Conservation (phyloP, 1,140 invertebrate genomes). For the Neodiprion pinetum region DNA sequence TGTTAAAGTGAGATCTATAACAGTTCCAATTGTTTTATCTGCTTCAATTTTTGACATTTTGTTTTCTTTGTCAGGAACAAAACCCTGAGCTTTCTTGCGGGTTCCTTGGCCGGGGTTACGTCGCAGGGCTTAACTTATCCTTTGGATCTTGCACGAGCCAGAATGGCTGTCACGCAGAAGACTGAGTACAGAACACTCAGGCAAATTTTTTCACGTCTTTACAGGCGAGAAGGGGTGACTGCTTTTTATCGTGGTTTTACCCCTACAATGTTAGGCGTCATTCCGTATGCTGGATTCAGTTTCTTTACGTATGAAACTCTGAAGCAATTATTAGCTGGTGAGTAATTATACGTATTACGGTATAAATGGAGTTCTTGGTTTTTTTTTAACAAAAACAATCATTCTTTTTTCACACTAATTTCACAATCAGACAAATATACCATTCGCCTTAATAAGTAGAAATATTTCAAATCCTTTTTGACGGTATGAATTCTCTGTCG, state of each 20-base stretch:
- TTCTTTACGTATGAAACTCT: conserved; percentile 98
- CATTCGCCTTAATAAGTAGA: too few species aligned
- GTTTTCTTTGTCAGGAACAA: background rate
- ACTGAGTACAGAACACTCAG: conserved; percentile 69
- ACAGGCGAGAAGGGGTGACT: conserved; percentile 77
- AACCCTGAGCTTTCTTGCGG: conserved; percentile 77
- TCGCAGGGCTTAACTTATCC: conserved; percentile 95
- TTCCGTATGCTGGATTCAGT: conserved; percentile 96
- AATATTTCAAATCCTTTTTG: background rate
- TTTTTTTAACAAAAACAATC: background rate
- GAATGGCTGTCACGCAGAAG: conserved; percentile 94
- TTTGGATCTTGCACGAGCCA: conserved; percentile 93
- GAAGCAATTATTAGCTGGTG: conserved; percentile 83
- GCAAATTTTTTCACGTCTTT: conserved; percentile 86
- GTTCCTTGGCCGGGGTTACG: conserved; percentile 92
- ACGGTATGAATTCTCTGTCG: too few species aligned
- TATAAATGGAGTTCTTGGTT: background rate
- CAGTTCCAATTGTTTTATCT: background rate
- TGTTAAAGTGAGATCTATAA: too few species aligned
- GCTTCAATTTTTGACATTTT: background rate
- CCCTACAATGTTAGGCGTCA: conserved; percentile 91
- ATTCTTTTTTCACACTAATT: too few species aligned
- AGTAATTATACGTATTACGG: conserved; percentile 31
- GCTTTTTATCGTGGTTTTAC: conserved; percentile 88
- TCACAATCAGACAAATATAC: too few species aligned